These are phyloP conservation scores for Phragmatobia fuliginosa DNA, from an alignment of 2,888 invertebrate species.

Conservation along the genomic window DNA sequence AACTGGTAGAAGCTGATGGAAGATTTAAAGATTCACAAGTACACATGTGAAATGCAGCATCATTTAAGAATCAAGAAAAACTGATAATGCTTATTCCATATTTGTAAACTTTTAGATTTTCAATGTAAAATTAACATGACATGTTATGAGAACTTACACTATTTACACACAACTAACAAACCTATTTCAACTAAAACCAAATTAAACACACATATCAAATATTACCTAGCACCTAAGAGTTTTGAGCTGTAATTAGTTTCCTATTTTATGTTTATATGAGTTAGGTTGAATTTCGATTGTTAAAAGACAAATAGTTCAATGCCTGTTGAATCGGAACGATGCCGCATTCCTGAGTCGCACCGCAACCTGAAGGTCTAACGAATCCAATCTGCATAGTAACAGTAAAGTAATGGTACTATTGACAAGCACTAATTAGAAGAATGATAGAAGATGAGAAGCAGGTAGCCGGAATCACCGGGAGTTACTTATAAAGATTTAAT, in stretches of 20 bases:
- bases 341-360: conserved; percentile 8
- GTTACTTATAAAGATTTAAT: neutral
- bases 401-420: neutral
- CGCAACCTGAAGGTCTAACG: neutral
- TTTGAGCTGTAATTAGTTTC: neutral
- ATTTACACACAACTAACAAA: neutral
- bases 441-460: neutral
- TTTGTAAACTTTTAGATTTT: neutral
- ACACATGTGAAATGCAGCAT: neutral
- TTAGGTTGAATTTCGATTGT: neutral
- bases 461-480: neutral
- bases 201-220: neutral
- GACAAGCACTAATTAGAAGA: neutral
- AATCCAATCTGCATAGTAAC: neutral
- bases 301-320: conserved; percentile 9
- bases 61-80: neutral
- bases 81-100: neutral
- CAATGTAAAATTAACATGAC: neutral
- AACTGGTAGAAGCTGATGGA: no score
- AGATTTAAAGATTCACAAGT: neutral
- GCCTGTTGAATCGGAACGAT: conserved; percentile 9
- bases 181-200: neutral
- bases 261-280: neutral
- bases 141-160: neutral
- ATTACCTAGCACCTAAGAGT: neutral